phyloP scores from a whole-genome alignment of 2,797 vertebrate species.

The Pygocentrus nattereri region DNA sequence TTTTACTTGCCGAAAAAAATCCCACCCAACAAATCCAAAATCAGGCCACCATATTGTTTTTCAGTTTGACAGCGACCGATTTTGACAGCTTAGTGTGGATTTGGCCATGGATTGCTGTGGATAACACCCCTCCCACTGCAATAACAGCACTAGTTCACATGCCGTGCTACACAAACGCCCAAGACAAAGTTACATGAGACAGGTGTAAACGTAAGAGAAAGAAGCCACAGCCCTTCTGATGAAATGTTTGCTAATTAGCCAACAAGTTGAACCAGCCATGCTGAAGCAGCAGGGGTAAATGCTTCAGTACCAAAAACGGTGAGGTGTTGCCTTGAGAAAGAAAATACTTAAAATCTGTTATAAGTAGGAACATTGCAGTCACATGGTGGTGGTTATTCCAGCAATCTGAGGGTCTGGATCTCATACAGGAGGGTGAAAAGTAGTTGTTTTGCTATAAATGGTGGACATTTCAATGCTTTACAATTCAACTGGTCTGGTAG shows the following conservation, averaged over 20 bases:
- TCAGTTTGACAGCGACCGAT: constrained; percentile 2
- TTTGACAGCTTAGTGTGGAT: constrained; percentile 18
- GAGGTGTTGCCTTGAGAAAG: too few relatives aligned
- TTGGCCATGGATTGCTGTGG: constrained; percentile 6
- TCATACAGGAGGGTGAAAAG: too few relatives aligned
- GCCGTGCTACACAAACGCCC: neutral
- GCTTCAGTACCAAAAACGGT: too few relatives aligned
- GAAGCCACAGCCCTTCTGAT: neutral
- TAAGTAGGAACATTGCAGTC: too few relatives aligned
- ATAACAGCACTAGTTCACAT: neutral
- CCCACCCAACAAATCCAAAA: neutral
- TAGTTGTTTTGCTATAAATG: too few relatives aligned
- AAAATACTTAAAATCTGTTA: too few relatives aligned
- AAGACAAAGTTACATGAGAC: neutral
- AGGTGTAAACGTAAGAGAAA: neutral
- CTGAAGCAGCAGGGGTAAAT: neutral
- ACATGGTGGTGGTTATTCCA: too few relatives aligned
- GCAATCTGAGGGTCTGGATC: too few relatives aligned
- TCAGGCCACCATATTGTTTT: neutral
- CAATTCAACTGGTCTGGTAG: too few relatives aligned
- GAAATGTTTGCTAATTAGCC: neutral
- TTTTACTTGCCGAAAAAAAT: neutral
- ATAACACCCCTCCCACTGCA: neutral
- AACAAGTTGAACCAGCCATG: neutral
- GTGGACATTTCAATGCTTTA: too few relatives aligned